Percentiles rank a stretch among this genome's conserved stretches.
Conservation (phyloP, 1,140 invertebrate species). For the Bombyx mandarina region DNA sequence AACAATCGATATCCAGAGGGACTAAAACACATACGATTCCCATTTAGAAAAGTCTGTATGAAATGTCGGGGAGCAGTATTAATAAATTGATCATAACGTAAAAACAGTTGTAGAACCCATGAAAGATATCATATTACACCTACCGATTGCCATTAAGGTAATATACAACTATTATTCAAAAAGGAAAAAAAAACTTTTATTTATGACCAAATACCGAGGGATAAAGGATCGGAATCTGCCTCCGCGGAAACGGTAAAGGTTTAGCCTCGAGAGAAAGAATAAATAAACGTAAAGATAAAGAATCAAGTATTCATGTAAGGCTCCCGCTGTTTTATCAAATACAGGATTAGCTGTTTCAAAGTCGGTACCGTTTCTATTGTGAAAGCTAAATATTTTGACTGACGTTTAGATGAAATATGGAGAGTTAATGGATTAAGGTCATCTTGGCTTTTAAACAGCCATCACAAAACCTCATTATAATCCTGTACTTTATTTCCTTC, state of each 20-base stretch:
- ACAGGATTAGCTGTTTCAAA: slow-evolving; percentile 50
- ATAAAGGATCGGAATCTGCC: slow-evolving; percentile 64
- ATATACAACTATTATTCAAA: slow-evolving; percentile 66
- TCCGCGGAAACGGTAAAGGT: slow-evolving; percentile 49
- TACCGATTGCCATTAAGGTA: slow-evolving; percentile 66
- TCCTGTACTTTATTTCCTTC: no score
- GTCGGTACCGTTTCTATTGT: slow-evolving; percentile 44
- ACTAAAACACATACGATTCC: no score
- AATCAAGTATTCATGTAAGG: slow-evolving; percentile 55
- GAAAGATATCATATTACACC: slow-evolving; percentile 61
- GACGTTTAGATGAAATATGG: slow-evolving; percentile 37
- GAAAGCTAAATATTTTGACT: slow-evolving; percentile 63
- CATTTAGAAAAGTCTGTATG: slow-evolving; percentile 28
- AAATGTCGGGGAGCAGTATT: slow-evolving; percentile 4
- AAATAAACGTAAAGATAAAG: slow-evolving; percentile 58
- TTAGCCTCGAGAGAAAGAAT: slow-evolving; percentile 7
- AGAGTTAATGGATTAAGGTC: slow-evolving; percentile 19
- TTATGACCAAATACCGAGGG: slow-evolving; percentile 62
- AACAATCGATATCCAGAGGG: no score
- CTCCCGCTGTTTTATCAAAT: slow-evolving; percentile 67
- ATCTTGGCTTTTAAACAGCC: no score
- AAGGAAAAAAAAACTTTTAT: slow-evolving; percentile 58
- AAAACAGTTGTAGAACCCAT: slow-evolving; percentile 36
- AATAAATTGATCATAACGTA: slow-evolving; percentile 33
- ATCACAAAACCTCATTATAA: no score